Conservation (phyloP, 2,797 vertebrate genomes). For the Hirundo rustica region DNA sequence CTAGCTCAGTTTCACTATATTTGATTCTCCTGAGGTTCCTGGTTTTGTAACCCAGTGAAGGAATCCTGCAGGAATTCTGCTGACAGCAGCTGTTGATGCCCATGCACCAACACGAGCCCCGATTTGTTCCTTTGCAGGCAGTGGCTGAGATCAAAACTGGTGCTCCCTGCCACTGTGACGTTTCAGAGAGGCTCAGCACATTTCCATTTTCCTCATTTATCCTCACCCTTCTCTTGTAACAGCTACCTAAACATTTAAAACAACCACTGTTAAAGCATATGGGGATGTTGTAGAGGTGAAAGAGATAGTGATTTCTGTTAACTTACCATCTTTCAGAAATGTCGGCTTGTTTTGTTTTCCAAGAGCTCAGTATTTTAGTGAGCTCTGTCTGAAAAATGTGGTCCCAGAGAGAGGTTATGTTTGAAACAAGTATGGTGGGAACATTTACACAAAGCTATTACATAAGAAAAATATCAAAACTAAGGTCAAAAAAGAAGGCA, state of each 20-base stretch:
- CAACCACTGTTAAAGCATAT: not conserved
- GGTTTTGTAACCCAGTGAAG: not conserved
- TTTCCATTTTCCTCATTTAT: not conserved
- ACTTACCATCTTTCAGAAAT: not conserved
- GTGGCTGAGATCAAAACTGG: not conserved
- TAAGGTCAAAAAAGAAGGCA: not conserved
- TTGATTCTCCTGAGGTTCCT: not conserved
- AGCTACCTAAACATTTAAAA: not conserved
- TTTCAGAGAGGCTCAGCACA: not conserved
- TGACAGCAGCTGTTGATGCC: not conserved
- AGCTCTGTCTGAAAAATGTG: not conserved
- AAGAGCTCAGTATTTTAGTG: not conserved
- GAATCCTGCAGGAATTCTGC: not conserved
- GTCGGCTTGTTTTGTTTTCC: not conserved
- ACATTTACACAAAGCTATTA: not conserved
- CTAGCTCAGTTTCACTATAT: not conserved
- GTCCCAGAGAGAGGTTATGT: not conserved
- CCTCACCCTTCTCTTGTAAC: not conserved
- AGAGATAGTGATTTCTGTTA: not conserved
- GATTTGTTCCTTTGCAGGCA: not conserved
- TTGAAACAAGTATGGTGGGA: not conserved
- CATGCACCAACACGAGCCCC: accelerated
- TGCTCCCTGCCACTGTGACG: accelerated
- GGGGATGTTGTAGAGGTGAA: not conserved
- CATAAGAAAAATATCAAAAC: not conserved